A percentile compares a stretch with the other conserved stretches of the same genome.
Conservation (phyloP, 2,113 vertebrate genomes). For the Anarrhichthys ocellatus region DNA sequence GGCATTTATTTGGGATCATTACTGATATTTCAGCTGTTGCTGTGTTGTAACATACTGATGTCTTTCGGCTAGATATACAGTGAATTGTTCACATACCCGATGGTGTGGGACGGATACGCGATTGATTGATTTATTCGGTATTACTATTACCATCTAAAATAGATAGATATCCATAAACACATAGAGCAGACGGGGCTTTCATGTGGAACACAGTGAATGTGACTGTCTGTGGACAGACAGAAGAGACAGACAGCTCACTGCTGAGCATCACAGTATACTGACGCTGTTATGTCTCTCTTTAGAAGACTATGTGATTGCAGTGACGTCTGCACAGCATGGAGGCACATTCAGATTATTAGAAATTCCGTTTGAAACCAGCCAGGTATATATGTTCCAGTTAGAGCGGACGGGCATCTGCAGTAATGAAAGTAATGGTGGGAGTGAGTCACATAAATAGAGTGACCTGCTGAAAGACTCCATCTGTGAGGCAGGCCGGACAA, state of each 20-base stretch:
- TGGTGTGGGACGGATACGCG: too few relatives aligned
- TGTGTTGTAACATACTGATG: too few relatives aligned
- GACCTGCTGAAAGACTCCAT: conserved; percentile 36
- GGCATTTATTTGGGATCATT: background rate
- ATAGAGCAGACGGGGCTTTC: background rate
- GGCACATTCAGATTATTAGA: background rate
- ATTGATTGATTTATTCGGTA: background rate
- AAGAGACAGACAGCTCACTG: background rate
- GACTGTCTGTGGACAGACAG: background rate
- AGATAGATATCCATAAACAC: background rate
- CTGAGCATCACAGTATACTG: background rate
- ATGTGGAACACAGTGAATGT: background rate
- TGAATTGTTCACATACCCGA: background rate
- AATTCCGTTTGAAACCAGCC: conserved; percentile 15
- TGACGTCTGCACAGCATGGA: background rate
- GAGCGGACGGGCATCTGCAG: conserved; percentile 26
- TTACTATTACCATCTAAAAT: background rate
- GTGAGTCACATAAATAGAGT: conserved; percentile 52
- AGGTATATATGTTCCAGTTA: conserved; percentile 2
- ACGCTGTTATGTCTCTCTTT: background rate
- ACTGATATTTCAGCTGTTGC: background rate
- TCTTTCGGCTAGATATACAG: background rate
- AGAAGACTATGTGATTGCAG: background rate
- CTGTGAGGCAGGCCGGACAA: conserved; percentile 25
- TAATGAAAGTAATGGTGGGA: conserved; percentile 32